Evolutionary conservation across 2,113 vertebrate species (phyloP).

Genomic region (Cyprichromis sp.): DNA sequence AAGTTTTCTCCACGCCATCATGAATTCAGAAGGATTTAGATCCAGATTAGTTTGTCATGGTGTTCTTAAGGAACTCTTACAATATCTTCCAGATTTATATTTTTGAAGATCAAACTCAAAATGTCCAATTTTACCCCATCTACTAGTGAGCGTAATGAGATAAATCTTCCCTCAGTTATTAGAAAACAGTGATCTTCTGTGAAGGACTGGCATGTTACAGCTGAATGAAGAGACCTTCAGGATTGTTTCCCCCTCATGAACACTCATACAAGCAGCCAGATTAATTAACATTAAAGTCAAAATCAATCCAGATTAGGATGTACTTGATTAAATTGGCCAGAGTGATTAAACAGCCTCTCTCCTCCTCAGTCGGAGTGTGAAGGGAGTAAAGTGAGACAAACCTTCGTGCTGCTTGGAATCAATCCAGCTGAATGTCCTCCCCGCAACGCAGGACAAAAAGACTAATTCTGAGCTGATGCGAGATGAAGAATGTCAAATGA

Average conservation of each 20-base stretch:
- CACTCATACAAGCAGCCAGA: background rate
- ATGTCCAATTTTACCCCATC: background rate
- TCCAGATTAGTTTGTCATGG: background rate
- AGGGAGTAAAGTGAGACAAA: background rate
- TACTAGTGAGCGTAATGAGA: background rate
- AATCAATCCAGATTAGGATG: constrained; percentile 47
- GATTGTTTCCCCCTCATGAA: background rate
- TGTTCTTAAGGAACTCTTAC: background rate
- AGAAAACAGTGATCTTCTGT: background rate
- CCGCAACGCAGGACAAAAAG: background rate
- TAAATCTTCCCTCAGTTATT: background rate
- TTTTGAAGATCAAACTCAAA: background rate
- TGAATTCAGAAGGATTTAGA: background rate
- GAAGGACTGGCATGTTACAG: background rate
- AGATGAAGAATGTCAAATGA: background rate
- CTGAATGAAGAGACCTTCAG: background rate
- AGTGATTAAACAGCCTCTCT: constrained; percentile 4
- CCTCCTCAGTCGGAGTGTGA: background rate
- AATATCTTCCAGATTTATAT: background rate
- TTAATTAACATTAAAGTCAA: constrained; percentile 18
- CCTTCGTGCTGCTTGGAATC: background rate
- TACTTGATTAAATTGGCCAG: constrained; percentile 6
- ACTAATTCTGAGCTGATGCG: background rate
- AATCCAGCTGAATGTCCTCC: background rate
- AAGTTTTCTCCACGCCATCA: background rate